These are phyloP conservation scores for Sebastes kiyomatsui DNA, from an alignment of 2,797 vertebrate genomes.

Conservation along the genomic window DNA sequence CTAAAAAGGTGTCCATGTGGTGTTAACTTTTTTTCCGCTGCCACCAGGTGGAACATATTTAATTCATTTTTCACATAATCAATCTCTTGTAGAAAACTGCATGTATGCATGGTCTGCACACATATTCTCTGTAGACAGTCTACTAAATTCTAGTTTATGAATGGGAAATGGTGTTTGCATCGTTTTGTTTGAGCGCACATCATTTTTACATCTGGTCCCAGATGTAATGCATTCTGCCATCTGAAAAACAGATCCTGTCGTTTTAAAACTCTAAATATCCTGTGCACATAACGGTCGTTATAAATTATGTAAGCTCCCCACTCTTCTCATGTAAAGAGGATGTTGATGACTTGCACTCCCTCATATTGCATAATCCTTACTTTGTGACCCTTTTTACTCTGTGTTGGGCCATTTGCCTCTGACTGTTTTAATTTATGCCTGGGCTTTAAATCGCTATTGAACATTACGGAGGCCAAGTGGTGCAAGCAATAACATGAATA, in stretches of 20 bases:
- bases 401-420: slow-evolving; percentile 50
- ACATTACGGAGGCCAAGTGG: slow-evolving; percentile 61
- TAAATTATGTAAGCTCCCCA: not conserved
- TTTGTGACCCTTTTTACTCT: slow-evolving; percentile 49
- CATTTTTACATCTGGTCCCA: not conserved
- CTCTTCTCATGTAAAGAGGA: slow-evolving; percentile 1
- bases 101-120: not conserved
- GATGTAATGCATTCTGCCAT: not conserved
- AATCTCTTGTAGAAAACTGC: not conserved
- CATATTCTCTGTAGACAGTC: not conserved
- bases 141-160: not conserved
- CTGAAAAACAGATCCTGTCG: not conserved
- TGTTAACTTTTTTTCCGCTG: not conserved
- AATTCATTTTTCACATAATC: not conserved
- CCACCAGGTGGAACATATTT: not conserved
- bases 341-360: slow-evolving; percentile 22
- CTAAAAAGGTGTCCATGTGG: not conserved
- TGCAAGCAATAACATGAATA: slow-evolving; percentile 76
- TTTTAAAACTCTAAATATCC: slow-evolving; percentile 2
- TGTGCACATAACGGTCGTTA: not conserved
- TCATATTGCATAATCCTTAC: slow-evolving; percentile 36
- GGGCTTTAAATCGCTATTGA: slow-evolving; percentile 60
- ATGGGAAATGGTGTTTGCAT: not conserved
- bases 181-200: not conserved
- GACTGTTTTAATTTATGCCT: slow-evolving; percentile 67